Evolutionary conservation across 2,113 vertebrate genomes (phyloP).

Genomic region (Aplodontia rufa): DNA sequence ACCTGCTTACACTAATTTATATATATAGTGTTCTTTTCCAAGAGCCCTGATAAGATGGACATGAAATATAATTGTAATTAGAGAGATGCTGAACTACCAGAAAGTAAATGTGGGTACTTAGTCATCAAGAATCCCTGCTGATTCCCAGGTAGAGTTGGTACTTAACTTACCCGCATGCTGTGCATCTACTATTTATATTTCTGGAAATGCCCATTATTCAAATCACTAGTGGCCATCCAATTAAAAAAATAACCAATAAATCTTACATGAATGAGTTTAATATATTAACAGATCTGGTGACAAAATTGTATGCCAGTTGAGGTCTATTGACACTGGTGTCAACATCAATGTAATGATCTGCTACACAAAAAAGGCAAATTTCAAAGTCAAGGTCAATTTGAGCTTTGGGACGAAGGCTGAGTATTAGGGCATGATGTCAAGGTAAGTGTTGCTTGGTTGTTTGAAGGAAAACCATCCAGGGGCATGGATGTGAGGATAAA

Average conservation of each 20-base stretch:
- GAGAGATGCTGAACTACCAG: slow-evolving; percentile 81
- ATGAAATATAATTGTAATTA: slow-evolving; percentile 87
- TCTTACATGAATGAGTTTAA: slow-evolving; percentile 75
- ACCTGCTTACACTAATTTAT: slow-evolving; percentile 79
- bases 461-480: background rate
- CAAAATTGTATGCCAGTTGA: background rate
- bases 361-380: background rate
- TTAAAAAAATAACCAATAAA: slow-evolving; percentile 76
- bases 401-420: background rate
- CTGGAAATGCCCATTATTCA: slow-evolving; percentile 82
- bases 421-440: background rate
- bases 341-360: background rate
- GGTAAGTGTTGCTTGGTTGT: background rate
- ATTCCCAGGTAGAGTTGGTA: slow-evolving; percentile 79
- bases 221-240: slow-evolving; percentile 82
- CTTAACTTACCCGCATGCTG: slow-evolving; percentile 86
- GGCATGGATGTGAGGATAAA: no score
- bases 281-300: background rate
- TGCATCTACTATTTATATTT: slow-evolving; percentile 84
- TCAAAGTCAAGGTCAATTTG: background rate
- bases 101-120: slow-evolving; percentile 80
- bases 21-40: slow-evolving; percentile 58
- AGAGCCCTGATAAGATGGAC: slow-evolving; percentile 79
- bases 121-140: slow-evolving; percentile 83
- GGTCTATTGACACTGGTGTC: background rate